phyloP scores from a whole-genome alignment of 2,888 invertebrate species.

The Eurytoma californica region DNA sequence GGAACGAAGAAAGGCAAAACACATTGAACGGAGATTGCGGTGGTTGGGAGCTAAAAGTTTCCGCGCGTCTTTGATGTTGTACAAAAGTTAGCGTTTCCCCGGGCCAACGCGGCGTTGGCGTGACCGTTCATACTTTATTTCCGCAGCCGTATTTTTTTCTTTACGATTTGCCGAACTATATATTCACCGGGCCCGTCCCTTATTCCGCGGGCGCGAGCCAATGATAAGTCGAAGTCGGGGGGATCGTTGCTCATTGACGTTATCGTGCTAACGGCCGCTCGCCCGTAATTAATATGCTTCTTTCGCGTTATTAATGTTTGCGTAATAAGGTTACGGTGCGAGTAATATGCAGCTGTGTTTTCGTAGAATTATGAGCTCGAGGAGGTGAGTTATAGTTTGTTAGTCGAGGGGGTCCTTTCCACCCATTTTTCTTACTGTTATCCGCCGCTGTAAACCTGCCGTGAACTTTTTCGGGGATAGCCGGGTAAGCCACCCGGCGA shows the following conservation, averaged over 20 bases:
- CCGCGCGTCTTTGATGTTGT: constrained; percentile 35
- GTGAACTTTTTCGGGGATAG: no score
- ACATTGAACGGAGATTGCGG: constrained; percentile 37
- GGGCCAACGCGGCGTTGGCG: constrained; percentile 51
- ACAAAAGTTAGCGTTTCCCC: constrained; percentile 35
- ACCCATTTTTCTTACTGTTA: no score
- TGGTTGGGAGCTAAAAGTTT: constrained; percentile 22
- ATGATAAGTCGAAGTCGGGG: constrained; percentile 16
- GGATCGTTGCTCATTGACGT: constrained; percentile 5
- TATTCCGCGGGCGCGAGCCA: background rate
- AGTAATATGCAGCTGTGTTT: background rate
- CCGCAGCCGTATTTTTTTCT: constrained; percentile 55
- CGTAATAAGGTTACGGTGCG: background rate
- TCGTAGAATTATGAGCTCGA: no score
- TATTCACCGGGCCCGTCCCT: constrained; percentile 42
- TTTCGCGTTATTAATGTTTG: background rate
- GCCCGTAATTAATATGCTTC: constrained; percentile 6
- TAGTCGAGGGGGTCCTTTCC: no score
- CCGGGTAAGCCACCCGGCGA: no score
- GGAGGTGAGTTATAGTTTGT: no score
- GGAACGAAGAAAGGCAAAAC: constrained; percentile 1
- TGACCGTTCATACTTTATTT: constrained; percentile 62
- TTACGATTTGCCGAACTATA: constrained; percentile 58
- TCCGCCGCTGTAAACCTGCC: no score
- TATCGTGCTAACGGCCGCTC: background rate